These are phyloP conservation scores for Stegophylla sp. DNA, from an alignment of 2,888 invertebrate genomes.

Conservation along the genomic window DNA sequence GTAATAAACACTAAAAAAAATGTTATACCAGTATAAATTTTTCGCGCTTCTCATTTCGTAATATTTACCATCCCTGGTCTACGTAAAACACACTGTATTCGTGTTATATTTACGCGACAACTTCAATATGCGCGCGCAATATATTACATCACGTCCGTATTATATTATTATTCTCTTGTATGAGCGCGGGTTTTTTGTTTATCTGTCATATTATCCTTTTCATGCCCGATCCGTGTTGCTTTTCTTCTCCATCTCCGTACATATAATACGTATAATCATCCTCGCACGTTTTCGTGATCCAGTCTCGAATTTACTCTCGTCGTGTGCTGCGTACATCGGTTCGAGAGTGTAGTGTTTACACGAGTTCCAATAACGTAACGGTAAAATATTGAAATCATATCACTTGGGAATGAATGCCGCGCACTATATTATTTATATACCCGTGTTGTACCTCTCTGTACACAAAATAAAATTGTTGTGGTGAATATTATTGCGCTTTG, in stretches of 20 bases:
- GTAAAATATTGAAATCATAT: slow-evolving; percentile 41
- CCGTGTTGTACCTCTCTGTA: neutral
- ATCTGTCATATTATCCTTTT: slow-evolving; percentile 17
- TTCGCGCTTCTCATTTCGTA: too few species aligned
- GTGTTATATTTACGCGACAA: neutral
- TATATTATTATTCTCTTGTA: neutral
- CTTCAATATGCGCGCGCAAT: neutral
- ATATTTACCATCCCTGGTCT: too few species aligned
- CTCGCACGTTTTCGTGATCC: slow-evolving; percentile 56
- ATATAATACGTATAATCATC: too few species aligned
- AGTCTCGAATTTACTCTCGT: too few species aligned
- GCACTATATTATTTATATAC: neutral
- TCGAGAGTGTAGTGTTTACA: slow-evolving; percentile 27
- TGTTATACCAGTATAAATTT: too few species aligned
- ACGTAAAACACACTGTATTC: too few species aligned
- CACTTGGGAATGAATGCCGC: neutral
- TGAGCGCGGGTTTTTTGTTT: slow-evolving; percentile 4
- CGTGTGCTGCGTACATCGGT: neutral
- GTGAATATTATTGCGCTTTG: neutral
- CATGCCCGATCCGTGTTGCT: slow-evolving; percentile 1
- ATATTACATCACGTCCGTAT: neutral
- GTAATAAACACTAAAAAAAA: too few species aligned
- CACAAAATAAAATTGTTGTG: neutral
- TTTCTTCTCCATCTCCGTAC: slow-evolving; percentile 11
- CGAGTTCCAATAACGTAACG: slow-evolving; percentile 40